A percentile compares a stretch with the other conserved stretches of the same genome.
These are phyloP conservation scores for Eledone cirrhosa DNA, from an alignment of 2,888 invertebrate species.

Conservation along the genomic window DNA sequence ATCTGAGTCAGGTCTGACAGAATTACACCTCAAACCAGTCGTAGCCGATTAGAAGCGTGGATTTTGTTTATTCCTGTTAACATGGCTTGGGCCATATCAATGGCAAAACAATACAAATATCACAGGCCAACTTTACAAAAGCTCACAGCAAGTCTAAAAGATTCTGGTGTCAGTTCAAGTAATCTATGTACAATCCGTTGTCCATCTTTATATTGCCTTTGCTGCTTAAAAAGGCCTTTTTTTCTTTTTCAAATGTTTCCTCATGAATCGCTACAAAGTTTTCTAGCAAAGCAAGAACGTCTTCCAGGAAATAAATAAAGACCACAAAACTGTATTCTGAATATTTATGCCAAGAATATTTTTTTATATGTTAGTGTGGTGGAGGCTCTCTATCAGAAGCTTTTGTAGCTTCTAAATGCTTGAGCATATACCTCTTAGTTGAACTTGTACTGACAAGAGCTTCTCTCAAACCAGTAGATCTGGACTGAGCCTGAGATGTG, in stretches of 20 bases:
- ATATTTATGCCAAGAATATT: constrained; percentile 27
- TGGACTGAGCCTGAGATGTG: constrained; percentile 27
- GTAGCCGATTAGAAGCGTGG: constrained; percentile 3
- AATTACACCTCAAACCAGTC: constrained; percentile 15
- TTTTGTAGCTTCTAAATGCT: constrained; percentile 58
- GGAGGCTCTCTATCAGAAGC: constrained; percentile 60
- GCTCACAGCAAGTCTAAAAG: constrained; percentile 30
- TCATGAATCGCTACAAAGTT: constrained; percentile 19
- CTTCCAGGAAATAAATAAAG: constrained; percentile 29
- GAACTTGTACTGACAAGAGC: constrained; percentile 54
- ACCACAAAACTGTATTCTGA: constrained; percentile 29
- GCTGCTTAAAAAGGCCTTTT: constrained; percentile 8
- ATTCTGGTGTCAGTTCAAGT: constrained; percentile 11
- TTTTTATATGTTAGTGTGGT: constrained; percentile 47
- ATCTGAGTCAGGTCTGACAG: constrained; percentile 17
- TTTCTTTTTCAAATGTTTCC: constrained; percentile 9
- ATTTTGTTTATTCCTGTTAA: constrained; percentile 21
- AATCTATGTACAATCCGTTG: constrained; percentile 27
- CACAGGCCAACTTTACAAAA: constrained; percentile 31
- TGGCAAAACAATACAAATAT: constrained; percentile 30
- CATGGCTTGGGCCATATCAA: constrained; percentile 26
- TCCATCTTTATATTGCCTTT: constrained; percentile 23
- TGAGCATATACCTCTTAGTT: constrained; percentile 61
- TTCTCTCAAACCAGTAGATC: constrained; percentile 40
- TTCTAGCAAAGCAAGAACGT: constrained; percentile 29